Percentiles rank a stretch among this genome's conserved stretches.
These are phyloP conservation scores for Ischnura elegans DNA, from an alignment of 2,888 invertebrate species.

Conservation along the genomic window DNA sequence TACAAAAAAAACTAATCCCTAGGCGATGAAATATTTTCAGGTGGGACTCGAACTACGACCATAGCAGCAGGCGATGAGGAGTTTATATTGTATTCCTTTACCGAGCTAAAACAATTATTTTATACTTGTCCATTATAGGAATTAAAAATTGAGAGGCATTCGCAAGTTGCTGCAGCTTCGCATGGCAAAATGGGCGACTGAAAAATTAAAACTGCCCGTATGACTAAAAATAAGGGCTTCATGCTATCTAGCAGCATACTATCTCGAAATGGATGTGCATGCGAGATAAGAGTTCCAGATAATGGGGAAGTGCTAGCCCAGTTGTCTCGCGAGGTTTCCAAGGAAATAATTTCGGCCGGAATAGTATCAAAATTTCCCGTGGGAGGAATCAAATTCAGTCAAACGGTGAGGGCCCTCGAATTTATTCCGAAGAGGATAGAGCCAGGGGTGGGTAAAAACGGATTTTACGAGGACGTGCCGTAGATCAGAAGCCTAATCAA, in stretches of 20 bases:
- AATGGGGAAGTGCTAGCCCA: not conserved
- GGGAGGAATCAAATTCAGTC: slow-evolving; percentile 31
- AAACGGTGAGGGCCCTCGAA: not conserved
- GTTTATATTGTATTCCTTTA: no score
- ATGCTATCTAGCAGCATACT: not conserved
- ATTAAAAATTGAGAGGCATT: no score
- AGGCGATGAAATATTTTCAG: no score
- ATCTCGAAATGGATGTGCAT: not conserved
- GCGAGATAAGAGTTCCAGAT: not conserved
- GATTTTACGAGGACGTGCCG: not conserved
- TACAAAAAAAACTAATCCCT: no score
- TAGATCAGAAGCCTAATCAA: not conserved
- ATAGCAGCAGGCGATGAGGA: no score
- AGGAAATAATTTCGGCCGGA: not conserved
- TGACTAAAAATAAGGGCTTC: not conserved
- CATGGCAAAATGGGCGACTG: not conserved
- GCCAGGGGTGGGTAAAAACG: not conserved
- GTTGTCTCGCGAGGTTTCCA: not conserved
- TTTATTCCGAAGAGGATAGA: not conserved
- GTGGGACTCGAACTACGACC: no score
- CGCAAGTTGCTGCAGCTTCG: no score
- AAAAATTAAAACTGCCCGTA: not conserved
- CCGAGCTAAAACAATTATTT: no score
- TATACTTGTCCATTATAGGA: no score
- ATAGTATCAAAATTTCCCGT: not conserved